Percentiles rank a stretch among this genome's conserved stretches.
These are phyloP conservation scores for Sycophila sp. DNA, from an alignment of 1,140 invertebrate genomes.

Conservation along the genomic window DNA sequence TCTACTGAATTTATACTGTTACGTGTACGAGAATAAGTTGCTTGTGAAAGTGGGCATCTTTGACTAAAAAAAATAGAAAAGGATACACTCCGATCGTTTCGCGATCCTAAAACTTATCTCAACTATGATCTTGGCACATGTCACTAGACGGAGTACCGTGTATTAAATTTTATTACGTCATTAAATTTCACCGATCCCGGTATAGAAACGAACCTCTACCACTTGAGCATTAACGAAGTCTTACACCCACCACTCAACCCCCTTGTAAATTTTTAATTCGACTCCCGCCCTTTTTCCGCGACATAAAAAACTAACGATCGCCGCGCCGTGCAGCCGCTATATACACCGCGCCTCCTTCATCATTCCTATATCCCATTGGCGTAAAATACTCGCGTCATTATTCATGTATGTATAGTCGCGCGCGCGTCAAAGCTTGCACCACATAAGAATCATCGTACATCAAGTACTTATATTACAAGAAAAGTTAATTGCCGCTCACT, in stretches of 20 bases:
- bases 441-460: no score
- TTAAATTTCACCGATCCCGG: conserved; percentile 20
- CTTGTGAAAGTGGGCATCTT: no score
- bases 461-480: no score
- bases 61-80: no score
- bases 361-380: neutral
- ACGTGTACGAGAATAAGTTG: no score
- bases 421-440: no score
- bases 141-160: neutral
- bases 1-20: no score
- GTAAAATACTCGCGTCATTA: neutral
- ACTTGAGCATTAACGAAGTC: neutral
- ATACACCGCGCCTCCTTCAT: neutral
- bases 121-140: neutral
- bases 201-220: conserved; percentile 13
- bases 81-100: no score
- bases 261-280: conserved; percentile 42
- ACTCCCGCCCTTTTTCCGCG: conserved; percentile 1
- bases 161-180: conserved; percentile 24
- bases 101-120: neutral
- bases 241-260: conserved; percentile 27
- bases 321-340: no score
- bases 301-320: neutral
- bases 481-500: no score
- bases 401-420: no score